phyloP scores from a whole-genome alignment of 2,113 vertebrate species.

The Hypomesus transpacificus region DNA sequence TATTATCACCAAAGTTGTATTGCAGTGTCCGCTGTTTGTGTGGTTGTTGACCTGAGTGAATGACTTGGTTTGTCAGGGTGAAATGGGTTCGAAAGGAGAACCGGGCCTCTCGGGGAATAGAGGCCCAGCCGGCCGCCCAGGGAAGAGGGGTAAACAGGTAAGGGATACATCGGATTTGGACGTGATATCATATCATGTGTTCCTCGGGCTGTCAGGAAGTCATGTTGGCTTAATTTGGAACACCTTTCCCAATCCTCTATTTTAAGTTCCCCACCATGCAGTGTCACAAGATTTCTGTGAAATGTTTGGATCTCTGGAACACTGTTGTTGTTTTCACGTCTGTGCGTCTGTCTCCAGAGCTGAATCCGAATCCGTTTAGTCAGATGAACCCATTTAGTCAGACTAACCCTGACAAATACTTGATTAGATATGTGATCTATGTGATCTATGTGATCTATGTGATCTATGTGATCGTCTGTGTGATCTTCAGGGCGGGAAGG shows the following conservation, averaged over 20 bases:
- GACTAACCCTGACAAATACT: background rate
- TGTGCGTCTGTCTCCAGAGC: background rate
- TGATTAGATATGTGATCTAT: background rate
- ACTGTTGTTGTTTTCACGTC: background rate
- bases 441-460: constrained; percentile 37
- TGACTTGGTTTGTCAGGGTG: constrained; percentile 76
- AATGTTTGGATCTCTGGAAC: background rate
- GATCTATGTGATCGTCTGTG: constrained; percentile 25
- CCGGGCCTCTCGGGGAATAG: constrained; percentile 86
- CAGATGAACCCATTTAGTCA: too few relatives aligned
- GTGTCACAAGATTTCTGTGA: background rate
- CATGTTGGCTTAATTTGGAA: too few relatives aligned
- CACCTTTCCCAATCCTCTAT: too few relatives aligned
- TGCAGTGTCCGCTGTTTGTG: background rate
- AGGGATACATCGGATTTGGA: constrained; percentile 4
- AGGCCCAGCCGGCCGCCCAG: constrained; percentile 92
- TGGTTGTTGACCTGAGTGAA: background rate
- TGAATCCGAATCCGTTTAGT: background rate
- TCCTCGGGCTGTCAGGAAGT: too few relatives aligned
- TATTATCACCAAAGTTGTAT: background rate
- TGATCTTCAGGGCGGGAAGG: constrained; percentile 83
- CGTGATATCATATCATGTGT: background rate
- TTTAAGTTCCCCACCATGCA: too few relatives aligned
- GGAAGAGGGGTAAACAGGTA: constrained; percentile 96
- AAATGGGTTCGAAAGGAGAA: constrained; percentile 97